phyloP scores from a whole-genome alignment of 2,113 vertebrate genomes.

The Podarcis muralis region DNA sequence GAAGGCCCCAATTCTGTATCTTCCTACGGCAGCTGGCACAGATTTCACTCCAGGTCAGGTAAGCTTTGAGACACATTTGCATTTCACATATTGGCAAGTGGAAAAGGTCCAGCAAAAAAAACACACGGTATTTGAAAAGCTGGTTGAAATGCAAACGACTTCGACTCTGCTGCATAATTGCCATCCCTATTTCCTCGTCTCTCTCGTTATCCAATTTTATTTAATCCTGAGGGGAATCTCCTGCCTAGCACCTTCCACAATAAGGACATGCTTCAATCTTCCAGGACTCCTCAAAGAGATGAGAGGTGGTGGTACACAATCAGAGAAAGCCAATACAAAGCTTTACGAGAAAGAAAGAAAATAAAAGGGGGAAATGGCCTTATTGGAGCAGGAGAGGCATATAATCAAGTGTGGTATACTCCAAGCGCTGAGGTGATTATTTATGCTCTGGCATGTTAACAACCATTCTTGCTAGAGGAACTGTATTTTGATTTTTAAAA shows the following conservation, averaged over 20 bases:
- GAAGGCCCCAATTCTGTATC: background rate
- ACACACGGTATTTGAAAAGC: conserved; percentile 34
- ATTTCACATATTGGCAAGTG: background rate
- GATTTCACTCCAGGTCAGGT: background rate
- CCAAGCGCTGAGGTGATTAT: background rate
- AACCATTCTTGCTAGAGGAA: background rate
- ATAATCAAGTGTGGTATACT: conserved; percentile 2
- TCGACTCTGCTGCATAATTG: conserved; percentile 30
- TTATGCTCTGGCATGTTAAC: conserved; percentile 25
- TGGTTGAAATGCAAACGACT: conserved; percentile 35
- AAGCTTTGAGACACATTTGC: conserved; percentile 2
- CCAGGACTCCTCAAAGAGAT: conserved; percentile 15
- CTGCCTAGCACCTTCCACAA: conserved; percentile 19
- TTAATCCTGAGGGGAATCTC: conserved; percentile 23
- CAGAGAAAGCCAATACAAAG: conserved; percentile 20
- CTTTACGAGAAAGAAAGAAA: background rate
- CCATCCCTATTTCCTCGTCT: conserved; percentile 16
- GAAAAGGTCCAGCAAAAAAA: conserved; percentile 24
- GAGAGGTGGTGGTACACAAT: background rate
- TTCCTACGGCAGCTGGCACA: background rate
- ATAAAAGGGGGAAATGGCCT: conserved; percentile 1
- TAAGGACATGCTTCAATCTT: conserved; percentile 41
- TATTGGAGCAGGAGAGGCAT: background rate
- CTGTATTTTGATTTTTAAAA: background rate
- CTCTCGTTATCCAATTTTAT: conserved; percentile 37